Evolutionary conservation across 2,797 vertebrate genomes (phyloP).

Genomic region (Momotus momota): DNA sequence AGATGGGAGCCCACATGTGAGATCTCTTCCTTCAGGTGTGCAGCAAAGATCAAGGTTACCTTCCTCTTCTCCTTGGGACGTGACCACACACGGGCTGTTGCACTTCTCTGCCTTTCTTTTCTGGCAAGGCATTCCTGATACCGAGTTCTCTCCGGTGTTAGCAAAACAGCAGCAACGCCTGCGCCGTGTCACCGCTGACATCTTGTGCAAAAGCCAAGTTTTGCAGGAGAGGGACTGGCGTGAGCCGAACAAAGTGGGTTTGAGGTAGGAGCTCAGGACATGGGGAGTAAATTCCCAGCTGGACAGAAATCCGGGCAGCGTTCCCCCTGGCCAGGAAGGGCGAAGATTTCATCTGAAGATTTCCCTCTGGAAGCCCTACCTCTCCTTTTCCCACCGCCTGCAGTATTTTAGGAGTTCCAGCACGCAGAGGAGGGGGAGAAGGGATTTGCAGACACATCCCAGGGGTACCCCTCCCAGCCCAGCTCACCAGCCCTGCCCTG

Average conservation of each 20-base stretch:
- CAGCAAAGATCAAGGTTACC: background rate
- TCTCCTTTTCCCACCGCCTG: background rate
- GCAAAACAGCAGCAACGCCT: background rate
- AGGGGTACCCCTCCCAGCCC: background rate
- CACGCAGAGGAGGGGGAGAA: background rate
- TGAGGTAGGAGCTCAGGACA: background rate
- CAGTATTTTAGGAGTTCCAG: background rate
- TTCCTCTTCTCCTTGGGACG: background rate
- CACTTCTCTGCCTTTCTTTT: background rate
- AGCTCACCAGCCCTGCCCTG: background rate
- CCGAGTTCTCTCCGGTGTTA: accelerated
- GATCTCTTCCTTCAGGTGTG: background rate
- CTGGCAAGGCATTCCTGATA: background rate
- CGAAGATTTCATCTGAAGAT: background rate
- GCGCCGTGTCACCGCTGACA: background rate
- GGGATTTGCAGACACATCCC: background rate
- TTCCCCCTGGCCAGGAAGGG: background rate
- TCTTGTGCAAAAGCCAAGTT: background rate
- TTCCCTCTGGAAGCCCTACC: background rate
- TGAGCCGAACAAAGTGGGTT: background rate
- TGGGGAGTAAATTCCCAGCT: background rate
- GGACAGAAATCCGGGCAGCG: constrained; percentile 1
- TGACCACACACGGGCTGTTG: accelerated
- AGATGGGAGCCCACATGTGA: background rate
- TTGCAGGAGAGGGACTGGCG: background rate